Percentiles rank a stretch among this genome's conserved stretches.
phyloP scores from a whole-genome alignment of 2,113 vertebrate species.

The Fukomys damarensis region DNA sequence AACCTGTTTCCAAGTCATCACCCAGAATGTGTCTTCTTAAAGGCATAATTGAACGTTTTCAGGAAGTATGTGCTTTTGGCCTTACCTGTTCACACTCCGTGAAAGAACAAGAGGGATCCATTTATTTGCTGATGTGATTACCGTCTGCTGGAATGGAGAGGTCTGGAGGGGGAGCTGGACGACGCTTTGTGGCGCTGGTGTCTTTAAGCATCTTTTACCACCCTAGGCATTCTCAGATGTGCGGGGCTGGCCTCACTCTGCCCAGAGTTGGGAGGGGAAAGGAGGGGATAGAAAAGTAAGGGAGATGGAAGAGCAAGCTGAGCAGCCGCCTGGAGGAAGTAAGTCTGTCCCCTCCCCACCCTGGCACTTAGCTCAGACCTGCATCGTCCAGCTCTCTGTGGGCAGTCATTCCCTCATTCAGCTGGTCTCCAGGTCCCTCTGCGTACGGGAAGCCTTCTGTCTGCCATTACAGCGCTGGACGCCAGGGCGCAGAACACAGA shows the following conservation, averaged over 20 bases:
- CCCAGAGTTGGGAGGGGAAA: neutral
- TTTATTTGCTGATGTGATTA: conserved; percentile 23
- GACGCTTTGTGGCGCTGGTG: neutral
- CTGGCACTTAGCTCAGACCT: neutral
- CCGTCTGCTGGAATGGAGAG: neutral
- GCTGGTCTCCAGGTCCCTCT: neutral
- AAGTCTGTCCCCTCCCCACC: neutral
- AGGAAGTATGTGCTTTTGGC: conserved; percentile 17
- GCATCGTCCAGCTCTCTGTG: neutral
- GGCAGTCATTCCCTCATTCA: neutral
- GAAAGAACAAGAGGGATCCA: neutral
- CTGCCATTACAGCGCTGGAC: neutral
- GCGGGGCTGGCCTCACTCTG: neutral
- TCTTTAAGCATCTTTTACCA: neutral
- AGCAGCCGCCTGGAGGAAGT: neutral
- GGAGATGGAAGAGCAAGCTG: neutral
- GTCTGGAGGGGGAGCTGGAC: neutral
- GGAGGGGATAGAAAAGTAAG: neutral
- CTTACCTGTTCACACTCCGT: neutral
- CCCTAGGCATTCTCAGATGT: neutral
- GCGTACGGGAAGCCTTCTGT: neutral
- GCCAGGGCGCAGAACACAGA: neutral
- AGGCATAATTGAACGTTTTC: neutral
- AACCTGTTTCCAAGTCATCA: neutral
- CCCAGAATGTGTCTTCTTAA: conserved; percentile 24